Percentiles rank a stretch among this genome's conserved stretches.
Conservation (phyloP, 2,888 invertebrate genomes). For the Drosophila prolongata region DNA sequence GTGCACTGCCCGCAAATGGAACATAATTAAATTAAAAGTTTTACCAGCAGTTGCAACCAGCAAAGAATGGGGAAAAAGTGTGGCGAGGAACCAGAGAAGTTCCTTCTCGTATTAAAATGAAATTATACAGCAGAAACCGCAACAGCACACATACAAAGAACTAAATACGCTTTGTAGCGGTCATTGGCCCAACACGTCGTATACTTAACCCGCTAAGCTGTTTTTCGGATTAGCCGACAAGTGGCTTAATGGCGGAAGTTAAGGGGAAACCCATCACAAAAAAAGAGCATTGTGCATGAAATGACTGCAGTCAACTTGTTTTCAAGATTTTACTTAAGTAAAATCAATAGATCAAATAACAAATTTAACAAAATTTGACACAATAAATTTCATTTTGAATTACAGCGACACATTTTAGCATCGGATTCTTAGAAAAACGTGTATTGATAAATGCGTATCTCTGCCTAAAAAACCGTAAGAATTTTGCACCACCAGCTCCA, state of each 20-base stretch:
- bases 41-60: conserved; percentile 50
- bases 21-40: conserved; percentile 78
- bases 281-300: neutral
- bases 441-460: too few relatives aligned
- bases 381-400: too few relatives aligned
- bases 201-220: conserved; percentile 67
- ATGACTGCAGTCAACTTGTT: too few relatives aligned
- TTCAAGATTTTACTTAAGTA: too few relatives aligned
- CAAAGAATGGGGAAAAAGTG: conserved; percentile 26
- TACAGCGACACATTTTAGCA: too few relatives aligned
- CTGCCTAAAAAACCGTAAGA: too few relatives aligned
- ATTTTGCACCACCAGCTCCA: too few relatives aligned
- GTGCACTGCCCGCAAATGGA: conserved; percentile 65
- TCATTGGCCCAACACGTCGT: conserved; percentile 49
- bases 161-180: conserved; percentile 24
- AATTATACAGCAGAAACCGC: conserved; percentile 37
- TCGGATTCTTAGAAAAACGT: too few relatives aligned
- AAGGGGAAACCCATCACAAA: neutral
- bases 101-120: conserved; percentile 50
- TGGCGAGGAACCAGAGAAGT: conserved; percentile 28
- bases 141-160: conserved; percentile 19
- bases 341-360: too few relatives aligned
- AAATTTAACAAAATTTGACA: too few relatives aligned
- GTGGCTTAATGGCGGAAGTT: conserved; percentile 38
- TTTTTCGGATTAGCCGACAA: conserved; percentile 57